Conservation (phyloP, 1,140 invertebrate species). For the Hycleus cichorii region DNA sequence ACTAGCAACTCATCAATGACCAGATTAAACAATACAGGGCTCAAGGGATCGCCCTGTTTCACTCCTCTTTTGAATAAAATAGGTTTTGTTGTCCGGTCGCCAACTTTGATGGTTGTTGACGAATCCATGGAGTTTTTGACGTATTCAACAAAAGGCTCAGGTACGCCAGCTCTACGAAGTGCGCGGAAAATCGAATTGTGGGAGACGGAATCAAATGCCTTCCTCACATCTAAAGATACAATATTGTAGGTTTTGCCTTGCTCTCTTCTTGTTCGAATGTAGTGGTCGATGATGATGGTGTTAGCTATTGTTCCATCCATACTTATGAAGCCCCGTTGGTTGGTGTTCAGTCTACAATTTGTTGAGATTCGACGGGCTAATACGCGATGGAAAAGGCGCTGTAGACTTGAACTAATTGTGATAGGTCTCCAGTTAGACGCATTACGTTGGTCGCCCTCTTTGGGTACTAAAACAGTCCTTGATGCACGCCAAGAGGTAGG, state of each 20-base stretch:
- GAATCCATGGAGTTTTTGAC: not conserved
- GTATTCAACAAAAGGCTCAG: conserved; percentile 14
- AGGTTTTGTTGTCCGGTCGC: conserved; percentile 10
- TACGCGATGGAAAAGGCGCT: no score
- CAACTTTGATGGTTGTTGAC: conserved; percentile 19
- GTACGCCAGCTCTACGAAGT: conserved; percentile 24
- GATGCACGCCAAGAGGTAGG: no score
- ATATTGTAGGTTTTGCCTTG: conserved; percentile 21
- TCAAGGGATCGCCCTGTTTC: conserved; percentile 46
- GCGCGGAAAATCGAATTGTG: conserved; percentile 31
- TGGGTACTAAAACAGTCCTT: no score
- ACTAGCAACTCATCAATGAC: conserved; percentile 40
- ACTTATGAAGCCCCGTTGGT: no score
- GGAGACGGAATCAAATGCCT: conserved; percentile 40
- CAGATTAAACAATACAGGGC: conserved; percentile 44
- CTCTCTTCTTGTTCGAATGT: conserved; percentile 2
- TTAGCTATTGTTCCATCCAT: conserved; percentile 16
- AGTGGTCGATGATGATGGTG: conserved; percentile 4
- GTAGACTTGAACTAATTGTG: no score
- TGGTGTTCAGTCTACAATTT: no score
- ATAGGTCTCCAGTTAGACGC: no score
- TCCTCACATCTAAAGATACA: conserved; percentile 31
- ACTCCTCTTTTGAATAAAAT: conserved; percentile 39
- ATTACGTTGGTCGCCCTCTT: no score
- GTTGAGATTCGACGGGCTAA: no score